These are phyloP conservation scores for Drosophila trichaetosa DNA, from an alignment of 2,888 invertebrate species.

Conservation along the genomic window DNA sequence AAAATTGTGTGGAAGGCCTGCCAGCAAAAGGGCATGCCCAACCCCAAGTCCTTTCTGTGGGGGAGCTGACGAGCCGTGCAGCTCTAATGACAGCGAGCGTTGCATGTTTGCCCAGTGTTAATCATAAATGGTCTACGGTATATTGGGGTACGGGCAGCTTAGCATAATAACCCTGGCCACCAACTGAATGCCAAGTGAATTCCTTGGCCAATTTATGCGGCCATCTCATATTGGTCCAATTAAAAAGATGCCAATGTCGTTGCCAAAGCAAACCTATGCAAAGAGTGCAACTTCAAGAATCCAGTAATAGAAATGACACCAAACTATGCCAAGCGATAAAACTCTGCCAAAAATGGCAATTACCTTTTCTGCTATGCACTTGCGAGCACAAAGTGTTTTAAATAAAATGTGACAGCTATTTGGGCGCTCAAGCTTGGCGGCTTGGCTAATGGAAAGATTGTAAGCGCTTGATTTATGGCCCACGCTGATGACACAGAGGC, in stretches of 20 bases:
- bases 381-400: constrained; percentile 44
- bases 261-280: constrained; percentile 8
- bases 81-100: constrained; percentile 68
- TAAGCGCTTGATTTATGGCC: constrained; percentile 64
- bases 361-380: constrained; percentile 43
- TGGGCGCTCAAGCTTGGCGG: constrained; percentile 39
- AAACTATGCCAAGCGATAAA: constrained; percentile 45
- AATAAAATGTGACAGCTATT: constrained; percentile 67
- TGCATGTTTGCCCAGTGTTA: constrained; percentile 76
- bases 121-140: constrained; percentile 62
- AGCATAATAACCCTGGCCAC: constrained; percentile 31
- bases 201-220: constrained; percentile 59
- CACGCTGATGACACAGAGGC: constrained; percentile 58
- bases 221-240: constrained; percentile 62
- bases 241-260: constrained; percentile 43
- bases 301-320: constrained; percentile 15
- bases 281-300: constrained; percentile 19
- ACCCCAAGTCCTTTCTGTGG: neutral
- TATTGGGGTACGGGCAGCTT: constrained; percentile 14
- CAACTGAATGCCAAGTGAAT: constrained; percentile 30
- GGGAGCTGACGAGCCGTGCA: constrained; percentile 34
- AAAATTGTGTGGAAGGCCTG: constrained; percentile 47
- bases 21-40: constrained; percentile 1
- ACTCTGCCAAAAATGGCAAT: constrained; percentile 53
- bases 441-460: constrained; percentile 67